Conservation (phyloP, 2,888 invertebrate species). For the Patella ulyssiponensis region DNA sequence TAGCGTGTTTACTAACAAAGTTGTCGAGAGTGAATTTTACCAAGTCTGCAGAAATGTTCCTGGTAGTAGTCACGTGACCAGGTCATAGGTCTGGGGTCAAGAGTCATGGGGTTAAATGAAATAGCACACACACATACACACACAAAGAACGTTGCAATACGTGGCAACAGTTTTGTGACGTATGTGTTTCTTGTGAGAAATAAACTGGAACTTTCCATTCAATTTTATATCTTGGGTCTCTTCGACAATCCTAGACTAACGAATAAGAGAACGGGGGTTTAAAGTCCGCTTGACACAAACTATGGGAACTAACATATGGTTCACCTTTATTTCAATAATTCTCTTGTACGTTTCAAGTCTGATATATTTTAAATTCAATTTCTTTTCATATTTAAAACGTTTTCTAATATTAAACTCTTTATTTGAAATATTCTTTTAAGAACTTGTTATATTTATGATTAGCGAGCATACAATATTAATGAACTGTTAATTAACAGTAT, state of each 20-base stretch:
- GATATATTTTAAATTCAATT: too few relatives aligned
- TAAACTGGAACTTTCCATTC: neutral
- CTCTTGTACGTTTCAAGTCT: too few relatives aligned
- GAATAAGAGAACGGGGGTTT: too few relatives aligned
- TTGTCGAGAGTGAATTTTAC: neutral
- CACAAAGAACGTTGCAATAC: neutral
- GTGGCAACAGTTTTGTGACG: neutral
- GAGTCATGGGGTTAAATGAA: neutral
- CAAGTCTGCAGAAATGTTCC: neutral
- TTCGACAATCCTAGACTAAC: neutral
- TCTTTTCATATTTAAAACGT: too few relatives aligned
- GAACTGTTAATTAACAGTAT: too few relatives aligned
- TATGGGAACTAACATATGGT: too few relatives aligned
- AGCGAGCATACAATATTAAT: too few relatives aligned
- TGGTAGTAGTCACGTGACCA: constrained; percentile 1
- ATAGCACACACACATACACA: neutral
- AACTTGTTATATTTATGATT: too few relatives aligned
- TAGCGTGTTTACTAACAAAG: neutral
- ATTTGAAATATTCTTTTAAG: too few relatives aligned
- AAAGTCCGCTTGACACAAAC: too few relatives aligned
- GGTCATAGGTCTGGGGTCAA: neutral
- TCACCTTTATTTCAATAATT: too few relatives aligned
- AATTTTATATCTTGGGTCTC: neutral
- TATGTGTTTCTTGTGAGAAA: neutral
- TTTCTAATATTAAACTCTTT: too few relatives aligned